Conservation (phyloP, 2,797 vertebrate species). For the Jordanella pulchra region DNA sequence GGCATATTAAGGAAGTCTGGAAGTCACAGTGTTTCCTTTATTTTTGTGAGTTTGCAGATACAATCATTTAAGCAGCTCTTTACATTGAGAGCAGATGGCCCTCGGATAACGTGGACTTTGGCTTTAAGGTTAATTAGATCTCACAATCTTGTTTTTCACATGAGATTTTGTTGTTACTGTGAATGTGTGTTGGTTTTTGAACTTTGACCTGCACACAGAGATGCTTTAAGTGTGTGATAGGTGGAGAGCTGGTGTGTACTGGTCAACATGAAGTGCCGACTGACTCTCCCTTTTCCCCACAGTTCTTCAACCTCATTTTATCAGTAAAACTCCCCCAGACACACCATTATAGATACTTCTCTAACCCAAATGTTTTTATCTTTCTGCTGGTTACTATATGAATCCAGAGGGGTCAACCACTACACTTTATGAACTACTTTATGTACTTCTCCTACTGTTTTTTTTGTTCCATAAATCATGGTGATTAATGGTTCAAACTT, state of each 20-base stretch:
- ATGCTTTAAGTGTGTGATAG: slow-evolving; percentile 17
- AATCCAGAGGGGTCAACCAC: slow-evolving; percentile 44
- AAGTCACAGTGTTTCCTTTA: no score
- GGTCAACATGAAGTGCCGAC: slow-evolving; percentile 16
- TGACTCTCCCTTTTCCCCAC: slow-evolving; percentile 39
- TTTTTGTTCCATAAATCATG: slow-evolving; percentile 24
- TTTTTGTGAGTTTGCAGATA: slow-evolving; percentile 48
- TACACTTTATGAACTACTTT: slow-evolving; percentile 58
- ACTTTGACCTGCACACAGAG: slow-evolving; percentile 29
- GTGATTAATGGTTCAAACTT: slow-evolving; percentile 68
- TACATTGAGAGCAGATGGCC: slow-evolving; percentile 39
- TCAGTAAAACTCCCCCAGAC: neutral
- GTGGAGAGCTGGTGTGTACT: slow-evolving; percentile 23
- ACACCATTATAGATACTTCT: neutral
- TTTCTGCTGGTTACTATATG: slow-evolving; percentile 1
- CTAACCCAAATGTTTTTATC: neutral
- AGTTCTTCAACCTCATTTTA: slow-evolving; percentile 22
- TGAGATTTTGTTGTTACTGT: slow-evolving; percentile 14
- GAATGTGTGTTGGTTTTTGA: slow-evolving; percentile 24
- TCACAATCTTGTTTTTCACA: slow-evolving; percentile 21
- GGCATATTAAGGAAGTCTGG: slow-evolving; percentile 4
- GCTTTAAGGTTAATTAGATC: slow-evolving; percentile 33
- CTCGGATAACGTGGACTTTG: slow-evolving; percentile 42
- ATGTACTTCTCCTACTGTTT: slow-evolving; percentile 48
- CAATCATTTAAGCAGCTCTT: slow-evolving; percentile 43